A percentile compares a stretch with the other conserved stretches of the same genome.
These are phyloP conservation scores for Acanthosepion lycidas DNA, from an alignment of 2,888 invertebrate genomes.

Conservation along the genomic window DNA sequence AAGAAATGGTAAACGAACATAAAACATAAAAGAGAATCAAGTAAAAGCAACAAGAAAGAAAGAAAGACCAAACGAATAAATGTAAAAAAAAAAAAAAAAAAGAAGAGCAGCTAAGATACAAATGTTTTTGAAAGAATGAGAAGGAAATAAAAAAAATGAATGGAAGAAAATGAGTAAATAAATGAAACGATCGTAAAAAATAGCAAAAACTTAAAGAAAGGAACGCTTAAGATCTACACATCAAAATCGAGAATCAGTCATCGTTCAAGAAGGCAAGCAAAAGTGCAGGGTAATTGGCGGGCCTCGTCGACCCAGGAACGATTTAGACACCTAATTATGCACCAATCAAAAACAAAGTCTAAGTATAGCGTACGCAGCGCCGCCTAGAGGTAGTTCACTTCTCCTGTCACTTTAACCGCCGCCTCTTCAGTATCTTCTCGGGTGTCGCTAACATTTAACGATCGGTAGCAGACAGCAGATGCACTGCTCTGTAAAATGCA, in stretches of 20 bases:
- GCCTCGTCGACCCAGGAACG: slow-evolving; percentile 12
- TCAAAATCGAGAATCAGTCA: background rate
- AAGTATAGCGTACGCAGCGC: background rate
- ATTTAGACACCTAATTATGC: background rate
- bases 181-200: background rate
- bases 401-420: background rate
- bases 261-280: background rate
- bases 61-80: background rate
- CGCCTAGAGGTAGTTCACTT: background rate
- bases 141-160: background rate
- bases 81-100: too few species aligned
- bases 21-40: background rate
- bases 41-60: background rate
- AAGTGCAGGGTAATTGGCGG: background rate
- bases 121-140: background rate
- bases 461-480: background rate
- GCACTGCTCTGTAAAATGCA: background rate
- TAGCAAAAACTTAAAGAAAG: background rate
- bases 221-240: background rate
- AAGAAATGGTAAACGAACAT: too few species aligned
- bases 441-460: background rate
- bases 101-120: background rate
- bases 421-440: background rate
- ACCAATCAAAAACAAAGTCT: background rate
- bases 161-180: background rate